A percentile compares a stretch with the other conserved stretches of the same genome.
phyloP scores from a whole-genome alignment of 2,113 vertebrate genomes.

The Erythrocercus mccallii region DNA sequence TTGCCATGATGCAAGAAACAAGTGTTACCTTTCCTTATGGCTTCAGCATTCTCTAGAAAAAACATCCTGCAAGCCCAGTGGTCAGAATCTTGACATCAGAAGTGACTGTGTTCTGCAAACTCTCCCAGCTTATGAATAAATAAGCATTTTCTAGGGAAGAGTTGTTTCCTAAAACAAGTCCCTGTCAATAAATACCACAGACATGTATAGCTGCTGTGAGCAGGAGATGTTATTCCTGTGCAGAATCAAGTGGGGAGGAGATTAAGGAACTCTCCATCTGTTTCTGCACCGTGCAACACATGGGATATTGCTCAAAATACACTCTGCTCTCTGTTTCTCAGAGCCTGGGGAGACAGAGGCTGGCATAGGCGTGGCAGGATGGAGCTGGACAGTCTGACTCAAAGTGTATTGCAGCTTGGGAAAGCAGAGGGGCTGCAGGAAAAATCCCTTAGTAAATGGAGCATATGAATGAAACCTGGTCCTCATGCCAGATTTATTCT shows the following conservation, averaged over 20 bases:
- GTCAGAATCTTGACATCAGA: background rate
- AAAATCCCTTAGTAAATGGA: slow-evolving; percentile 1
- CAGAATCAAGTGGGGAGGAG: background rate
- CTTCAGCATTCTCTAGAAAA: background rate
- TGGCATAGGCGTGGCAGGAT: background rate
- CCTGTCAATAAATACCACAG: slow-evolving; percentile 7
- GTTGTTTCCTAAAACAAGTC: background rate
- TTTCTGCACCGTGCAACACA: background rate
- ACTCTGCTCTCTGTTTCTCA: background rate
- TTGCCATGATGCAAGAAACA: background rate
- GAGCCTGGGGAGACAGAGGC: background rate
- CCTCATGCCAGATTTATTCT: slow-evolving; percentile 6
- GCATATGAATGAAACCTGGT: slow-evolving; percentile 40
- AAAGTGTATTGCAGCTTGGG: background rate
- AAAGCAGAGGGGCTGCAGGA: background rate
- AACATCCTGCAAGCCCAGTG: background rate
- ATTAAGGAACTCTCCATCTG: slow-evolving; percentile 54
- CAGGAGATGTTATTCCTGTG: slow-evolving; percentile 1
- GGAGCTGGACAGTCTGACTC: slow-evolving; percentile 16
- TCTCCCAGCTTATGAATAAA: background rate
- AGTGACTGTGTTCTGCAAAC: background rate
- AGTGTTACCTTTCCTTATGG: background rate
- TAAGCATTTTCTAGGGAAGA: background rate
- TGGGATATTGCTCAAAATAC: background rate
- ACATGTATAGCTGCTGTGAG: slow-evolving; percentile 12